Evolutionary conservation across 1,140 invertebrate species (phyloP).

Genomic region (Chrysoperla carnea): DNA sequence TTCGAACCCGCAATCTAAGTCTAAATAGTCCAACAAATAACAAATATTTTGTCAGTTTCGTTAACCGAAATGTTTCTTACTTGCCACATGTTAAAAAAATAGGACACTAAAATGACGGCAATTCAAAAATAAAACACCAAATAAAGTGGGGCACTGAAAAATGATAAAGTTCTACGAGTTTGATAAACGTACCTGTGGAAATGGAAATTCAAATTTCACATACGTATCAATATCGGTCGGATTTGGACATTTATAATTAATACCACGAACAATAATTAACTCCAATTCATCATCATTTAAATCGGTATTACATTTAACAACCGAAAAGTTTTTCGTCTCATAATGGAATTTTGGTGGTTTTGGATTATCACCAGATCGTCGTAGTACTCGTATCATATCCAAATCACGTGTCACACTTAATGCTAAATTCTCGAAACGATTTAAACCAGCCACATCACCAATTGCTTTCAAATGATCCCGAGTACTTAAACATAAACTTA

Average conservation of each 20-base stretch:
- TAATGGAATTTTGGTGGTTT: conserved; percentile 86
- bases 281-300: conserved; percentile 82
- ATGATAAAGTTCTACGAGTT: too few relatives aligned
- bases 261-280: conserved; percentile 67
- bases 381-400: conserved; percentile 61
- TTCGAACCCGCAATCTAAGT: too few relatives aligned
- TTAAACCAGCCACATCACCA: conserved; percentile 81
- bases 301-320: conserved; percentile 88
- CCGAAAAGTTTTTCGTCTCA: conserved; percentile 72
- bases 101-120: too few relatives aligned
- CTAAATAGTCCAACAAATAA: too few relatives aligned
- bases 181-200: conserved; percentile 49
- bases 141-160: too few relatives aligned
- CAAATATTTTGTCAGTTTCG: too few relatives aligned
- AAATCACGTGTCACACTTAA: conserved; percentile 74
- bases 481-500: conserved; percentile 68
- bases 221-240: conserved; percentile 87
- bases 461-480: conserved; percentile 79
- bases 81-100: too few relatives aligned
- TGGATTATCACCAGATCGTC: conserved; percentile 29
- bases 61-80: too few relatives aligned
- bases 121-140: too few relatives aligned
- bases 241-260: conserved; percentile 71
- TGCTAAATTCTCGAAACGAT: conserved; percentile 71
- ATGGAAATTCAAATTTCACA: conserved; percentile 86